Conservation (phyloP, 2,113 vertebrate species). For the Tachycineta bicolor region DNA sequence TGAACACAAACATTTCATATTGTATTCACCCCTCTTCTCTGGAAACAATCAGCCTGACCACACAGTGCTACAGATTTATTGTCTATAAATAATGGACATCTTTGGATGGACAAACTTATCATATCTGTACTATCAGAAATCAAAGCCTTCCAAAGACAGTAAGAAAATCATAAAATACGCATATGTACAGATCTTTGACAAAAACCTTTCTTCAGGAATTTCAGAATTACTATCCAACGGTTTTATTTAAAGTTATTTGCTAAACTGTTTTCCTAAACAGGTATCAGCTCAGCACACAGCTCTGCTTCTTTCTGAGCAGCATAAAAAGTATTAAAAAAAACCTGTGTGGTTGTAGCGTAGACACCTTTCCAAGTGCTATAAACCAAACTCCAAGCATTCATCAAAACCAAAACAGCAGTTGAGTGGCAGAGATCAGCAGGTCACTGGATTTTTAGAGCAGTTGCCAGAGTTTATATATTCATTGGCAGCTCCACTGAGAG, state of each 20-base stretch:
- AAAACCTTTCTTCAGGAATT: neutral
- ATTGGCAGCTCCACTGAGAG: neutral
- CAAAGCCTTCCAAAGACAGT: neutral
- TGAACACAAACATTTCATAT: neutral
- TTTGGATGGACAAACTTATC: neutral
- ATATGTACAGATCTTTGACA: neutral
- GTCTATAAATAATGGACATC: neutral
- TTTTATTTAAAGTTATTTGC: neutral
- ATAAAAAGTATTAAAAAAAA: neutral
- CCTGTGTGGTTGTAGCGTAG: fast-evolving
- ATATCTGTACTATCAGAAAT: neutral
- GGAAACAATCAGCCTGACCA: neutral
- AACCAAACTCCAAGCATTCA: neutral
- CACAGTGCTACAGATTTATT: neutral
- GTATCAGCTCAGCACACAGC: neutral
- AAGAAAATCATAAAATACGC: neutral
- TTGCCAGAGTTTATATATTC: neutral
- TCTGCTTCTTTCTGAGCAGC: neutral
- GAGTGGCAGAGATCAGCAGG: neutral
- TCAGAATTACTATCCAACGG: neutral
- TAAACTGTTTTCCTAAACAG: neutral
- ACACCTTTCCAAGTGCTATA: neutral
- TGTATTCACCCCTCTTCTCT: neutral
- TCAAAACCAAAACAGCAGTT: neutral
- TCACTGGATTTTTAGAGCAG: neutral